Conservation (phyloP, 2,888 invertebrate genomes). For the Caenorhabditis doughertyi region DNA sequence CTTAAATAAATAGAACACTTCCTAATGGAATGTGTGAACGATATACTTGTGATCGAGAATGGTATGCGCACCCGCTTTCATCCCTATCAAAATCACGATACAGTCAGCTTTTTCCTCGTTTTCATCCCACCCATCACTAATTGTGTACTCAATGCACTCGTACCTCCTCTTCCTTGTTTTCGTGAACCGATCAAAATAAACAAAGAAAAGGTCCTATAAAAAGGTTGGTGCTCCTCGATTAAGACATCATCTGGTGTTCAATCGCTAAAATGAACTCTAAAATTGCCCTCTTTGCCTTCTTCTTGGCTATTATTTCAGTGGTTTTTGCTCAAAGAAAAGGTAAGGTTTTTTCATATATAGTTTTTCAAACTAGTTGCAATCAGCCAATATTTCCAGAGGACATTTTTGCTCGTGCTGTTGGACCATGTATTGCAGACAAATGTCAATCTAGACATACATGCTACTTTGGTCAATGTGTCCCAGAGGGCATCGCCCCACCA, state of each 20-base stretch:
- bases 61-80: not conserved
- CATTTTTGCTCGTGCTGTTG: slow-evolving; percentile 70
- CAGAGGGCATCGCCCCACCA: slow-evolving; percentile 66
- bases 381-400: slow-evolving; percentile 46
- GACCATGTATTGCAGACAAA: slow-evolving; percentile 71
- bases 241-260: slow-evolving; percentile 4
- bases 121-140: slow-evolving; percentile 28
- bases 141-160: slow-evolving; percentile 60
- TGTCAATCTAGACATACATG: slow-evolving; percentile 69
- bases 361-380: too few species aligned
- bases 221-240: slow-evolving; percentile 14
- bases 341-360: not conserved
- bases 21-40: slow-evolving; percentile 32
- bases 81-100: slow-evolving; percentile 58
- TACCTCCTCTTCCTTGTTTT: slow-evolving; percentile 60
- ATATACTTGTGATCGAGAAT: slow-evolving; percentile 32
- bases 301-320: slow-evolving; percentile 41
- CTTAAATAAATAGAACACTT: slow-evolving; percentile 24
- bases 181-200: slow-evolving; percentile 61
- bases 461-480: slow-evolving; percentile 72
- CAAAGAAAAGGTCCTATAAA: slow-evolving; percentile 47
- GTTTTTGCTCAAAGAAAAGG: slow-evolving; percentile 44
- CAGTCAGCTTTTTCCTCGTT: slow-evolving; percentile 15
- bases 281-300: slow-evolving; percentile 28
- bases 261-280: slow-evolving; percentile 40